Evolutionary conservation across 2,888 invertebrate species (phyloP), one percentile per base, ranked within the genome.

Genomic region (Caenorhabditis sulstoni): DNA sequence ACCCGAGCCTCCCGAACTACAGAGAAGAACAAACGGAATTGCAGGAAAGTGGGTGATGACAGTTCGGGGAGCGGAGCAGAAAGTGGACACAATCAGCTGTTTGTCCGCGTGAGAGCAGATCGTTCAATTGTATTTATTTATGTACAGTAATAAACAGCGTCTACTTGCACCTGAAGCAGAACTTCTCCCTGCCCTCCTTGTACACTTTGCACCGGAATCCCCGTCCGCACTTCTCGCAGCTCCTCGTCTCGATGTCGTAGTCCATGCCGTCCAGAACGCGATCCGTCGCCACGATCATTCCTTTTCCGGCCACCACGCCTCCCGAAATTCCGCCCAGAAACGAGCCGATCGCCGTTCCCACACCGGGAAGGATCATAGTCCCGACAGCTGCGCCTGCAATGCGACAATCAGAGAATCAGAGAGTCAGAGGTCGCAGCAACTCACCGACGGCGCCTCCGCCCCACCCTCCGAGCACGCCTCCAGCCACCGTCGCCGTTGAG

Each of bases 181-280:
- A n/a, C 16, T 39, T 71, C 7, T 71, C 71, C 41, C 18, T 35
- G 7, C 71, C 71, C 4, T 71, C 71, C 20, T 64, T 64, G 37
- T 71, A 71, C 1, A 64, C 22, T n/a, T 71, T 62, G 18, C 55
- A 57, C 11, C 71, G 47, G 57, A 71, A 71, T 20, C 71, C 71
- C 1, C 64, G 44, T 35, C 71, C 71, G 52, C 74, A 74, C 37
- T 52, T 59, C 59, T 74, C 74, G 37, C 74, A 74, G 39, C 59
- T 65, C 8, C 65, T 18, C 18, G 74, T 66, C n/a, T 74, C 74
- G 23, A 74, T 59, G 37, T 74, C 74, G n/a, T 74, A 74, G 45
- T 58, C 37, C 18, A 59, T 65, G 7, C 57, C 57, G 37, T 74
- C 74, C 7, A 65, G 37, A 3, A 74, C 59, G n/a, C 74, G 65